Conservation (phyloP, 92 coral and sea anemone species). For the Paramuricea clavata region DNA sequence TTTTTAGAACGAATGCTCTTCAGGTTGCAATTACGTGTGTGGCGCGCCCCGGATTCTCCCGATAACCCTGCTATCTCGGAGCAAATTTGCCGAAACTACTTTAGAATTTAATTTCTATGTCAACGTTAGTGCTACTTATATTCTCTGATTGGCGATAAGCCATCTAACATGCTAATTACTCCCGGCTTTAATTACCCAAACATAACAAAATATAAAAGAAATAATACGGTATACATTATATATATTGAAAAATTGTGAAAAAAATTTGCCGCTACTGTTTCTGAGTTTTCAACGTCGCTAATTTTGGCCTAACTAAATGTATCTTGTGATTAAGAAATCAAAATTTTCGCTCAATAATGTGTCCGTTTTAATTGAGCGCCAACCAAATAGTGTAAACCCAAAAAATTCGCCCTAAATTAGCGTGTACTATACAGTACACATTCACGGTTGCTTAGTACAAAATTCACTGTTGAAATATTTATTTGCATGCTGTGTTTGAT, state of each 20-base stretch:
- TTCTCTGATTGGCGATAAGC: conserved; percentile 42
- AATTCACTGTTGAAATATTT: conserved; percentile 46
- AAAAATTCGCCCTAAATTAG: conserved; percentile 17
- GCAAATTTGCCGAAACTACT: conserved; percentile 27
- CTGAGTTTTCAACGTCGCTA: not conserved
- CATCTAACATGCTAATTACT: conserved; percentile 52
- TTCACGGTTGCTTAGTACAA: conserved; percentile 44
- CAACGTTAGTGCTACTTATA: conserved; percentile 44
- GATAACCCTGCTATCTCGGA: not conserved
- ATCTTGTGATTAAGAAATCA: not conserved
- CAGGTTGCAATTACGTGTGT: not conserved
- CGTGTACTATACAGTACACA: not conserved
- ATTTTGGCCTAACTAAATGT: not conserved
- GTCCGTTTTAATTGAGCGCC: conserved; percentile 37
- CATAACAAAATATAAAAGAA: conserved; percentile 39
- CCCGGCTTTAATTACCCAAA: conserved; percentile 41
- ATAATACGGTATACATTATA: conserved; percentile 15
- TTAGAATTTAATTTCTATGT: conserved; percentile 45
- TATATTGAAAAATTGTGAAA: not conserved
- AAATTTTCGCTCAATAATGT: not conserved
- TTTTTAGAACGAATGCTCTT: not conserved
- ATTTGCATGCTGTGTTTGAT: conserved; percentile 41
- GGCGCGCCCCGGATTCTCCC: not conserved
- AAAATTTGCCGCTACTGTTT: not conserved
- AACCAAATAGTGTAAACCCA: not conserved